Conservation (phyloP, 2,888 invertebrate genomes). For the Hydropsyche betteni region DNA sequence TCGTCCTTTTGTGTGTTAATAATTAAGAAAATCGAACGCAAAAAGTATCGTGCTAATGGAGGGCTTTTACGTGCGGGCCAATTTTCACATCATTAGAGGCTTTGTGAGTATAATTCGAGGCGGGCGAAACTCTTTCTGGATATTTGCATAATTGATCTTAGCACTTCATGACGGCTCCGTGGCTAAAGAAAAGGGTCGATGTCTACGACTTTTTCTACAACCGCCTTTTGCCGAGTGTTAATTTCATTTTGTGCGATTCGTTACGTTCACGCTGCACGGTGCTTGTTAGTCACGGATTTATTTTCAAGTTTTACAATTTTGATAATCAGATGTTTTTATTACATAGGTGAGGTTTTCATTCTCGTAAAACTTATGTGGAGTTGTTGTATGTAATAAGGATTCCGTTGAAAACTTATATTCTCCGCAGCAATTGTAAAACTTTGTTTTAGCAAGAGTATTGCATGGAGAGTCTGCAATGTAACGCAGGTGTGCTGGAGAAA, state of each 20-base stretch:
- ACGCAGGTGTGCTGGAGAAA: no score
- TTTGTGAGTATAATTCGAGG: conserved; percentile 21
- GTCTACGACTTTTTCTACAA: conserved; percentile 14
- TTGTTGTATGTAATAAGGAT: no score
- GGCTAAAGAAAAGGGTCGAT: neutral
- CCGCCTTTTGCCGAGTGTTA: neutral
- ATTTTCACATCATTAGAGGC: conserved; percentile 25
- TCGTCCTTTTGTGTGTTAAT: neutral
- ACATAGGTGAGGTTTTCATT: no score
- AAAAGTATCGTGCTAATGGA: conserved; percentile 21
- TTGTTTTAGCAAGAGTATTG: no score
- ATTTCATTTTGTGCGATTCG: conserved; percentile 14
- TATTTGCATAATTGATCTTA: conserved; percentile 23
- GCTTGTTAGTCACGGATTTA: no score
- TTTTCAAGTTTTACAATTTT: no score
- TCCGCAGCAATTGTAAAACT: no score
- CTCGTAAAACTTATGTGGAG: no score
- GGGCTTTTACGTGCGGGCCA: conserved; percentile 18
- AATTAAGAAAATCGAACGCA: conserved; percentile 13
- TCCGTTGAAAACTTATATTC: no score
- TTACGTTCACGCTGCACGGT: neutral
- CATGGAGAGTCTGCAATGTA: no score
- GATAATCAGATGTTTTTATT: no score
- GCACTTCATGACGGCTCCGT: conserved; percentile 25
- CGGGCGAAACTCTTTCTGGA: conserved; percentile 19